Percentiles rank a stretch among this genome's conserved stretches.
Evolutionary conservation across 2,888 invertebrate species (phyloP).

Genomic region (Melanostoma scalare): DNA sequence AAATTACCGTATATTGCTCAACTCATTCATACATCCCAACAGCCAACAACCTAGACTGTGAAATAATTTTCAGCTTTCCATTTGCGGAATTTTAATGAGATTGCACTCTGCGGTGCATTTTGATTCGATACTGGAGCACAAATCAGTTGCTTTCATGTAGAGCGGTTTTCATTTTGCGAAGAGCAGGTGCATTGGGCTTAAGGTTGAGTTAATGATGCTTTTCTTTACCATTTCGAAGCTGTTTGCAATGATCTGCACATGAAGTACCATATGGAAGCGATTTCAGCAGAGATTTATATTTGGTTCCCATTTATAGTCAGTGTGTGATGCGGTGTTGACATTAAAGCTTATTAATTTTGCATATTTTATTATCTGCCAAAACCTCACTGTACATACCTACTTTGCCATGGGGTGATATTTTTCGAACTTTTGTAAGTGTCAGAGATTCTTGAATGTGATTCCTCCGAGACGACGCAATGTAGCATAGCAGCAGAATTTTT

Average conservation of each 20-base stretch:
- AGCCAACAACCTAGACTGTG: constrained; percentile 19
- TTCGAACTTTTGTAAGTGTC: too few relatives aligned
- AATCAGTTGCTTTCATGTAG: constrained; percentile 8
- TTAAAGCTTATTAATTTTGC: too few relatives aligned
- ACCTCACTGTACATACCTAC: too few relatives aligned
- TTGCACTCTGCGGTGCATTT: constrained; percentile 53
- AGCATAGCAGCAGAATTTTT: too few relatives aligned
- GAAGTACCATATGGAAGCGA: too few relatives aligned
- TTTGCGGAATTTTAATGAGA: constrained; percentile 63
- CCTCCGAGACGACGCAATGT: too few relatives aligned
- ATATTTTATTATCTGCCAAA: too few relatives aligned
- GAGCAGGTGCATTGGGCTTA: background rate
- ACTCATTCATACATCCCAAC: background rate
- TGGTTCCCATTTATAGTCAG: too few relatives aligned
- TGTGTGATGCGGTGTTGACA: too few relatives aligned
- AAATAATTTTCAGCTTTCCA: constrained; percentile 52
- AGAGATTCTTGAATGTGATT: too few relatives aligned
- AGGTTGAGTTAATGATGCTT: background rate
- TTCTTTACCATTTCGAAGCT: background rate
- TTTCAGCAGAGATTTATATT: too few relatives aligned
- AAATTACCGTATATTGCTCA: constrained; percentile 1
- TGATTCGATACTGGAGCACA: constrained; percentile 32
- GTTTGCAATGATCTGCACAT: background rate
- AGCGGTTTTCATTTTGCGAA: background rate
- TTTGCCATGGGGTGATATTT: too few relatives aligned